Base-by-base conservation (phyloP, 1,140 invertebrate species). In the Bombyx mandarina region DNA sequence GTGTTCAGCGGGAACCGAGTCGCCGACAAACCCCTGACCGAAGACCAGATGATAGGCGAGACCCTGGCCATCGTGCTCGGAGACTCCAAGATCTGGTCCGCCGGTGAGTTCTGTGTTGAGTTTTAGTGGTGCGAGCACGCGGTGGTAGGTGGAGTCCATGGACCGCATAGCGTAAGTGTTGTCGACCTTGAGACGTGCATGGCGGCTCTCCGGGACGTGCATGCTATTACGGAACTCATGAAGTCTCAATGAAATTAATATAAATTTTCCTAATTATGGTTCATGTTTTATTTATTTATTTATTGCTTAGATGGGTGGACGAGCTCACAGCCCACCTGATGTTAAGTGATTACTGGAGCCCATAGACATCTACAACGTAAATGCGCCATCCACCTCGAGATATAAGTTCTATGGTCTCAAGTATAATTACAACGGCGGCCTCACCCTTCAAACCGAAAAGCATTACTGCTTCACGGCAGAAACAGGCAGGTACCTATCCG, bases 31-130 rank as follows among this genome's bases (percentile, higher is more conserved):
- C 93, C 95, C 6, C 88, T 99, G 9, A 95, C 95, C 1, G 96
- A 97, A 88, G 96, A 98, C 90, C 96, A 98, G 89, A 95, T 98
- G 92, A 94, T 98, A 64, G 96, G 94, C 0, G 96, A 98, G 81
- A 98, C 97, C 1, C 77, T 99, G 12, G 93, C 97, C 12, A 90
- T 98, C 52, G 92, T 99, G 0, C 91, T 99, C 69, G 96, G 96
- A 22, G 95, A 99, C 82, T 93, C 94, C 49, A 94, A 94, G 84
- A 94, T 99, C 63, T 96, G 95, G 92, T 94, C 95, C 7, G 95
- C 96, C 60, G 96, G 82, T 86, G 47, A 58, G 58, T 42, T 4
- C 45, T 46, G 2, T 46, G 45, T 2, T 46, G n/a, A 8, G 6
- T 7, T 46, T 46, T 12, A 9, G 6, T 4, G 3, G 2, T 0